A percentile compares a stretch with the other conserved stretches of the same genome.
Conservation (phyloP, 2,888 invertebrate genomes). For the Isotomurus palustris region DNA sequence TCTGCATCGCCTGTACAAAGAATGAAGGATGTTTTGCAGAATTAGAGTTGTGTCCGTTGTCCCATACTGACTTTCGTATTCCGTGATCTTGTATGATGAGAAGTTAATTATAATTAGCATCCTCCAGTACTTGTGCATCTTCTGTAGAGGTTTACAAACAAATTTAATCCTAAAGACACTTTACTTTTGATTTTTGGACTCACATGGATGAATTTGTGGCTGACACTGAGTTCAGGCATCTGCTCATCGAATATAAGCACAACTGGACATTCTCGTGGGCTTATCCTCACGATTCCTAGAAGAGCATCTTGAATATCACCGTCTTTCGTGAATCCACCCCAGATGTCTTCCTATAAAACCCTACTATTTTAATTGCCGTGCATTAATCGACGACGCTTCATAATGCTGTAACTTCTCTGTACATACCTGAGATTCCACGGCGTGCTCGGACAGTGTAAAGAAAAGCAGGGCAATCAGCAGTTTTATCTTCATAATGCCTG, state of each 20-base stretch:
- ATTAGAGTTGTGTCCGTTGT: slow-evolving; percentile 3
- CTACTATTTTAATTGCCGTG: not conserved
- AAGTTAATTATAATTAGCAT: slow-evolving; percentile 14
- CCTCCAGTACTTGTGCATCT: not conserved
- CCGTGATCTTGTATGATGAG: not conserved
- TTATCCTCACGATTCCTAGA: slow-evolving; percentile 7
- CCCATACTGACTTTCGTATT: not conserved
- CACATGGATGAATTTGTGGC: slow-evolving; percentile 9
- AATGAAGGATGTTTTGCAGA: slow-evolving; percentile 9
- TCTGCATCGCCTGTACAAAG: slow-evolving; percentile 13
- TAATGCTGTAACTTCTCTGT: no score
- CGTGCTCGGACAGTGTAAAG: no score
- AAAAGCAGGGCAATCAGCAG: no score
- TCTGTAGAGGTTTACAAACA: no score
- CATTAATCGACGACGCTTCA: no score
- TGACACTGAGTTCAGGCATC: slow-evolving; percentile 10
- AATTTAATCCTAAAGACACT: not conserved
- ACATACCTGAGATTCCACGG: no score
- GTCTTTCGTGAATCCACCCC: not conserved
- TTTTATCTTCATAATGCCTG: no score
- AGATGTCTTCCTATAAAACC: not conserved
- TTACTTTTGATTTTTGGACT: no score
- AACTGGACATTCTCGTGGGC: slow-evolving; percentile 10
- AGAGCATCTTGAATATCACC: slow-evolving; percentile 15
- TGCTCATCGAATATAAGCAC: slow-evolving; percentile 20